Base-by-base conservation (phyloP, 35 echinoderm and acorn worm genomes). In the Patiria miniata region DNA sequence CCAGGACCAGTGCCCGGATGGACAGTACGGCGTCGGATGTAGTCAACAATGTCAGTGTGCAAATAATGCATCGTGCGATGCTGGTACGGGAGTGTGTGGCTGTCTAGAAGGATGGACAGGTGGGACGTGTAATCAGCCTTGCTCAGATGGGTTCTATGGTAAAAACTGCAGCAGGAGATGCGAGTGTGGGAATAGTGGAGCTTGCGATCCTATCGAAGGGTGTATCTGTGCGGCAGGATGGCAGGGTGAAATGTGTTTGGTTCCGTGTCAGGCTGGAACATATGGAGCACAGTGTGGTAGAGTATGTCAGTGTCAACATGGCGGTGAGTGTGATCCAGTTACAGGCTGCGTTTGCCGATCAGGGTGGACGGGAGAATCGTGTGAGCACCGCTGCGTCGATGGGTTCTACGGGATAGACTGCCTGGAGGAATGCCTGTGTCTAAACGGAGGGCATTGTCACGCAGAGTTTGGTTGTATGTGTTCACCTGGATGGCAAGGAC, bases 141-240 rank as follows among this genome's bases (percentile, higher is more conserved):
- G 96, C 44, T 33, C 40, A 16, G 19, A 55, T 37, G 96, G 96
- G 19, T 89, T 40, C 17, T 95, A 79, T 79, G 96, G 96, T 21
- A 57, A 52, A 33, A 78, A 95, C 39, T 99, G 96, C 78, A 52
- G 51, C 5, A 34, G 60, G 8, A 26, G 81, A 30, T 99, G 96
- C 87, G 56, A 83, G 39, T 99, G 96, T 80, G 47, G 73, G 16
- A 97, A 97, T 82, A 87, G 87, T 26, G 95, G 83, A 47, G 39
- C 78, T 30, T 97, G 95, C 83, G 81, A 92, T 81, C 84, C 81
- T 32, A 80, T 99, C 40, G 73, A 88, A 30, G 96, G 96, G 12
- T 99, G 96, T 90, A n/a, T 80, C 28, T 99, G 96, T 79, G 37
- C 57, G 28, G 80, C 87, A 18, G 96, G 96, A 30, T 95, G 83